Conservation (phyloP, 2,113 vertebrate species). For the Hyaena hyaena region DNA sequence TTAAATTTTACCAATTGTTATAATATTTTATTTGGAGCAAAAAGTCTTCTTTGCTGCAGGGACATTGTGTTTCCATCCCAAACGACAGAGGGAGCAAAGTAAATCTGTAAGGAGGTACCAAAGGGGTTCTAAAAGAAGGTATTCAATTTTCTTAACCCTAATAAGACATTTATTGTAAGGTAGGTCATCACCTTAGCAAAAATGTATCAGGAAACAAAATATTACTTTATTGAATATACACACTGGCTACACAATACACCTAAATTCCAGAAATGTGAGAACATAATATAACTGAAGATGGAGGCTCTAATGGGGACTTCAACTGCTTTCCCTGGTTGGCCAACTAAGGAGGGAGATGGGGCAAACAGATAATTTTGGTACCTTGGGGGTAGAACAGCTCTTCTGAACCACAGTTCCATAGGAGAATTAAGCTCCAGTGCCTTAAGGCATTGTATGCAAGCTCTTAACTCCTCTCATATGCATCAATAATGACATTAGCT, state of each 20-base stretch:
- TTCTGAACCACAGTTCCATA: neutral
- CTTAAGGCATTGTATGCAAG: neutral
- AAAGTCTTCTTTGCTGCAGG: neutral
- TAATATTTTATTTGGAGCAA: neutral
- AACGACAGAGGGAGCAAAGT: neutral
- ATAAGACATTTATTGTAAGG: neutral
- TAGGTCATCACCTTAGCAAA: neutral
- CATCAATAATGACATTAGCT: neutral
- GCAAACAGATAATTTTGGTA: fast-evolving
- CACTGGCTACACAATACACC: neutral
- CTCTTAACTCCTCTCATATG: neutral
- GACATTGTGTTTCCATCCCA: neutral
- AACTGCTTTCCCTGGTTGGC: neutral
- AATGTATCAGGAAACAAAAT: neutral
- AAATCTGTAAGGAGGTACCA: neutral
- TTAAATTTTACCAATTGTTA: neutral
- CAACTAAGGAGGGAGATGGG: neutral
- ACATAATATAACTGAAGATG: neutral
- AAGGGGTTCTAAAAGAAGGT: neutral
- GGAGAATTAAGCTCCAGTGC: neutral
- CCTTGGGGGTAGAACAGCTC: fast-evolving
- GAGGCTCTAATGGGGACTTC: neutral
- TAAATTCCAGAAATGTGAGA: neutral
- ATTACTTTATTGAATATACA: neutral
- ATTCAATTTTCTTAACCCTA: neutral